A percentile compares a stretch with the other conserved stretches of the same genome.
Conservation (phyloP, 2,113 vertebrate species). For the Glaucomys volans region DNA sequence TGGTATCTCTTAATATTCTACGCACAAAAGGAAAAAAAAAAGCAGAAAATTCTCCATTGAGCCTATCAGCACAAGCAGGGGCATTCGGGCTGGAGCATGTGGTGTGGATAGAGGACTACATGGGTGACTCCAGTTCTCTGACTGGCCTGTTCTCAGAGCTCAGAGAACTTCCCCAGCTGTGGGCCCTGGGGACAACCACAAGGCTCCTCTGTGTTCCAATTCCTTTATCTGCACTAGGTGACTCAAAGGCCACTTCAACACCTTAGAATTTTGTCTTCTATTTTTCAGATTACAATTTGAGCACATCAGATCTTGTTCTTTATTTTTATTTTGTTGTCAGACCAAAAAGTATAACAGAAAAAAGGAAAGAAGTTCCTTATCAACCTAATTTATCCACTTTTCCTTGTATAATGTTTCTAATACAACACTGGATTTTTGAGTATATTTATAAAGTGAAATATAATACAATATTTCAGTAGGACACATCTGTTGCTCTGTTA, state of each 20-base stretch:
- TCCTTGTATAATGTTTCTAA: not conserved
- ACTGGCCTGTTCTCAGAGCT: too few species aligned
- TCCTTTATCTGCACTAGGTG: not conserved
- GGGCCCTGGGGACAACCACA: not conserved
- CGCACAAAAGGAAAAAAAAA: not conserved
- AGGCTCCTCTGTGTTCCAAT: not conserved
- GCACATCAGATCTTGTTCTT: not conserved
- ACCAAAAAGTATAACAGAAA: accelerated
- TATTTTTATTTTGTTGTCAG: not conserved
- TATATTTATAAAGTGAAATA: not conserved
- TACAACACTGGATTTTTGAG: accelerated
- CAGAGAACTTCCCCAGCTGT: not conserved
- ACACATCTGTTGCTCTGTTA: not conserved
- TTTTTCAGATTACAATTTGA: slow-evolving; percentile 5
- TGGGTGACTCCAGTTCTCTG: not conserved
- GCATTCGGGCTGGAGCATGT: not conserved
- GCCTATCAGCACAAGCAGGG: not conserved
- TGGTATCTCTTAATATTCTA: slow-evolving; percentile 58
- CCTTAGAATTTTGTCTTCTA: not conserved
- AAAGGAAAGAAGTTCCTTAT: not conserved
- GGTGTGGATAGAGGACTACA: not conserved
- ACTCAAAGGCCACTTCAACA: not conserved
- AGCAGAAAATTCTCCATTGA: not conserved
- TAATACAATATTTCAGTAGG: not conserved
- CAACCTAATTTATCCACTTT: not conserved